Conservation (phyloP, 1,140 invertebrate species). For the Oncopodura yosiiana region DNA sequence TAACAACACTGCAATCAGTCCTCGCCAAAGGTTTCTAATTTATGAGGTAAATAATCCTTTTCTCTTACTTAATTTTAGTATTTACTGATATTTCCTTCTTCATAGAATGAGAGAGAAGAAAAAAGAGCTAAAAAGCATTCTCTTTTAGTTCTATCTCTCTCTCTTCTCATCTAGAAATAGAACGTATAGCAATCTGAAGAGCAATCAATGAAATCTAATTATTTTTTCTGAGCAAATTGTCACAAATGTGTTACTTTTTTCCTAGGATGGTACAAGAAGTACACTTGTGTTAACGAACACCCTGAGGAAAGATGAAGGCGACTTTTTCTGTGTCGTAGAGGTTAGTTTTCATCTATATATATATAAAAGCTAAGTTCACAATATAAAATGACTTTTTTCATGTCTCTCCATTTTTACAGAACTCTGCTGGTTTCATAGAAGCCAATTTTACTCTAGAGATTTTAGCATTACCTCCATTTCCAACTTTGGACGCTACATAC, state of each 20-base stretch:
- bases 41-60: constrained; percentile 59
- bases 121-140: background rate
- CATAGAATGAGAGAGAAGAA: background rate
- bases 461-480: constrained; percentile 59
- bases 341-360: too few relatives aligned
- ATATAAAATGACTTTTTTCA: too few relatives aligned
- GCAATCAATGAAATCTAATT: constrained; percentile 5
- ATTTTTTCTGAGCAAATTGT: constrained; percentile 1
- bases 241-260: too few relatives aligned
- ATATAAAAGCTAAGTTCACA: too few relatives aligned
- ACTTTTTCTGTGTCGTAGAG: constrained; percentile 84
- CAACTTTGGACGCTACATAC: constrained; percentile 68
- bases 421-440: constrained; percentile 80
- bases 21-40: constrained; percentile 69
- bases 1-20: constrained; percentile 59
- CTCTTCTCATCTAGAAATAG: background rate
- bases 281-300: constrained; percentile 73
- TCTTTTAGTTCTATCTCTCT: background rate
- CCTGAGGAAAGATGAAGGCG: constrained; percentile 73
- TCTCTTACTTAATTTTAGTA: background rate
- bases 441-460: constrained; percentile 81
- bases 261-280: constrained; percentile 55
- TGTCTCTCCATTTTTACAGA: too few relatives aligned
- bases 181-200: background rate
- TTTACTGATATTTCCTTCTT: background rate